Percentiles rank a stretch among this genome's conserved stretches.
phyloP scores from a whole-genome alignment of 1,140 invertebrate genomes.

The Sesamia nonagrioides region DNA sequence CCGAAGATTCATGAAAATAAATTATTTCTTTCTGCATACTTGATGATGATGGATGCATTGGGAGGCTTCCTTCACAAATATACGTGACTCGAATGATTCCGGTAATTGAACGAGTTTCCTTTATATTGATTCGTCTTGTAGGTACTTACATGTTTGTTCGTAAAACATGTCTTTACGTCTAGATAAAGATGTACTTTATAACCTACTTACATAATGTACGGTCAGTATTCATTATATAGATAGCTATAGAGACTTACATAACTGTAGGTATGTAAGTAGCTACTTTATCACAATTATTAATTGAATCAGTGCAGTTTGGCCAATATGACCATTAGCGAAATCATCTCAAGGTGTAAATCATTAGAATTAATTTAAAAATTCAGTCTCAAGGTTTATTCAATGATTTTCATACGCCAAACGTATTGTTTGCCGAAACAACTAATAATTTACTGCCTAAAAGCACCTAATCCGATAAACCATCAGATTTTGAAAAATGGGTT shows the following conservation, averaged over 20 bases:
- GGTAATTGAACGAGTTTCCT: background rate
- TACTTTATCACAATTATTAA: background rate
- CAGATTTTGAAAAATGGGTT: background rate
- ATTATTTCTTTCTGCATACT: constrained; percentile 11
- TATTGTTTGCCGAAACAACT: background rate
- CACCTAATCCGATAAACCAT: too few species aligned
- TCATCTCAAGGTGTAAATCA: constrained; percentile 16
- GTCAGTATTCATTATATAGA: background rate
- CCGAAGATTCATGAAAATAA: background rate
- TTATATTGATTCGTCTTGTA: background rate
- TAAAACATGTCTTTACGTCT: background rate
- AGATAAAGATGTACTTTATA: background rate
- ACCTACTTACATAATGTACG: background rate
- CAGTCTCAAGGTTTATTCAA: background rate
- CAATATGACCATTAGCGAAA: background rate
- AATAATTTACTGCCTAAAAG: background rate
- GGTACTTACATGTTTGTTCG: background rate
- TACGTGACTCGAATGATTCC: constrained; percentile 32
- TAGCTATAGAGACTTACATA: background rate
- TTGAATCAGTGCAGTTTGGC: background rate
- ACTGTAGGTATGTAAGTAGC: background rate
- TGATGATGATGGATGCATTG: constrained; percentile 21
- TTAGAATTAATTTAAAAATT: constrained; percentile 14
- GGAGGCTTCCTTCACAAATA: constrained; percentile 12
- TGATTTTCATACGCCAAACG: background rate